These are phyloP conservation scores for Metridium senile DNA, from an alignment of 92 coral and sea anemone genomes.

Conservation along the genomic window DNA sequence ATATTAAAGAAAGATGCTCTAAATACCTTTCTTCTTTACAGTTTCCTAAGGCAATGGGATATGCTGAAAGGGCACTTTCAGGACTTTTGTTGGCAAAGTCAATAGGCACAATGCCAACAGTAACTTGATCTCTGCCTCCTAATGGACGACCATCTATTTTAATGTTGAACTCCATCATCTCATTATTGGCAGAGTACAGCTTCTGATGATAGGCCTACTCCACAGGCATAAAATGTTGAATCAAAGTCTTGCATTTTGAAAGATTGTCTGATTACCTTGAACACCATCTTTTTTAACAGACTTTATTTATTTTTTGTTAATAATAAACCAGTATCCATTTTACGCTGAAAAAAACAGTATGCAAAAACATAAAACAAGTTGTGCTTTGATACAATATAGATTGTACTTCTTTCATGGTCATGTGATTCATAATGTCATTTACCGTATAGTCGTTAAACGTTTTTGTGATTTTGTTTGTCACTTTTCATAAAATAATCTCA, in stretches of 20 bases:
- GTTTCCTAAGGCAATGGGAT: slow-evolving; percentile 31
- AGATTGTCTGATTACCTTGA: slow-evolving; percentile 13
- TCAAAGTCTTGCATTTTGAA: slow-evolving; percentile 16
- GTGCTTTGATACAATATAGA: too few species aligned
- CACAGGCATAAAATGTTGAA: slow-evolving; percentile 21
- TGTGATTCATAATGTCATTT: too few species aligned
- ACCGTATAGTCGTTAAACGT: too few species aligned
- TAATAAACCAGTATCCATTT: slow-evolving; percentile 32
- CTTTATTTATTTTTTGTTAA: slow-evolving; percentile 37
- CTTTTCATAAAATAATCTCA: too few species aligned
- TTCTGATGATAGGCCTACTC: slow-evolving; percentile 30
- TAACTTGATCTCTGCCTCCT: slow-evolving; percentile 39
- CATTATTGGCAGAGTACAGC: slow-evolving; percentile 9
- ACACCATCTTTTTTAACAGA: slow-evolving; percentile 31
- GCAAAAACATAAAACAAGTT: too few species aligned
- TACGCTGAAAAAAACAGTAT: slow-evolving; percentile 10
- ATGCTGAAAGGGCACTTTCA: slow-evolving; percentile 31
- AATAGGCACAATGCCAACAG: slow-evolving; percentile 36
- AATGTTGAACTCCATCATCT: slow-evolving; percentile 36
- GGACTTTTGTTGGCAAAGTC: slow-evolving; percentile 15
- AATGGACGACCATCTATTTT: slow-evolving; percentile 53
- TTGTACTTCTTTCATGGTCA: too few species aligned
- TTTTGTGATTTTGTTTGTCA: too few species aligned
- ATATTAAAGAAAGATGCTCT: neutral
- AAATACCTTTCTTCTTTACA: slow-evolving; percentile 23